Evolutionary conservation across 2,888 invertebrate genomes (phyloP).

Genomic region (Dasypolia templi): DNA sequence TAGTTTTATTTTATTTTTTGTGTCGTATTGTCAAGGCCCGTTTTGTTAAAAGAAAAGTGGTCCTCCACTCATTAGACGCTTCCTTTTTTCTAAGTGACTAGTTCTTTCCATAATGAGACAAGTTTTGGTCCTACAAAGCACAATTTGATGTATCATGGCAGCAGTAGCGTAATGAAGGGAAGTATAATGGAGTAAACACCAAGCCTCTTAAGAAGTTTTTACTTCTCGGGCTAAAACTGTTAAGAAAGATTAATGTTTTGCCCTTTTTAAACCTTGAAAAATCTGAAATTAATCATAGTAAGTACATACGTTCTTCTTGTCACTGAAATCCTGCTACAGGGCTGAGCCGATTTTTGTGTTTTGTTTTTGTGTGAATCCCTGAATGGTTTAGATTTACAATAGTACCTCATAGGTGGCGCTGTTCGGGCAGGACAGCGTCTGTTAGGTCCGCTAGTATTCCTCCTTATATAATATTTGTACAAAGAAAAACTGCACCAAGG

Average conservation of each 20-base stretch:
- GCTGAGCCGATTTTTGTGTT: too few species aligned
- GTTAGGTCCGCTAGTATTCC: too few species aligned
- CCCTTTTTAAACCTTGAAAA: too few species aligned
- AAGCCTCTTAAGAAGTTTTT: neutral
- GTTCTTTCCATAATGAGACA: slow-evolving; percentile 23
- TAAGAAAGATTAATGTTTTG: neutral
- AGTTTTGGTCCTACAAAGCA: slow-evolving; percentile 18
- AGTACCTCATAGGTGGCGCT: too few species aligned
- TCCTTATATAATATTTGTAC: too few species aligned
- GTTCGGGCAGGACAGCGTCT: too few species aligned
- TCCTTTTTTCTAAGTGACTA: slow-evolving; percentile 36
- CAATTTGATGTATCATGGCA: slow-evolving; percentile 6
- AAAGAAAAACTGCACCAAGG: too few species aligned
- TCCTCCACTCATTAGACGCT: slow-evolving; percentile 38
- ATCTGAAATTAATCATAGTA: neutral
- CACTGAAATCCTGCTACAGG: too few species aligned
- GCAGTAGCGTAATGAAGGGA: neutral
- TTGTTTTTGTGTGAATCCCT: too few species aligned
- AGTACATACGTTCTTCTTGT: too few species aligned
- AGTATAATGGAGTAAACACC: neutral
- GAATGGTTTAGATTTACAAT: too few species aligned
- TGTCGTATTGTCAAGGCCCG: neutral
- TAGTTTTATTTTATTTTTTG: slow-evolving; percentile 16
- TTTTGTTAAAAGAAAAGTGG: slow-evolving; percentile 19
- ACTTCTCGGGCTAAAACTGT: neutral